These are phyloP conservation scores for Montipora efflorescens DNA, from an alignment of 64 coral and sea anemone genomes.

Conservation along the genomic window DNA sequence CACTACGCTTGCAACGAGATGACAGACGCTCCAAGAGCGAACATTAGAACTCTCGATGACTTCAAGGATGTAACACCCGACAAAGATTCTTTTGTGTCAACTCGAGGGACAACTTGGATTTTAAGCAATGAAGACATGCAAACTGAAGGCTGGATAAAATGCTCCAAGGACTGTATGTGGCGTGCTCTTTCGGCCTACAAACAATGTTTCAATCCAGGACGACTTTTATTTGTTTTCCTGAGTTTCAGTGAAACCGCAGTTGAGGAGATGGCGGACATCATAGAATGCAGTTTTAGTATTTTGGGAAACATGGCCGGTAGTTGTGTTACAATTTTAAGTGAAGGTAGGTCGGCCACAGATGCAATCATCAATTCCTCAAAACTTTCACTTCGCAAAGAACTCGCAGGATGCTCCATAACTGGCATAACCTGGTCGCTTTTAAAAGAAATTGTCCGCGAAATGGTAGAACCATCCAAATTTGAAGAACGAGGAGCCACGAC, in stretches of 20 bases:
- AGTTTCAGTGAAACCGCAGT: conserved; percentile 13
- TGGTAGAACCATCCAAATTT: conserved; percentile 54
- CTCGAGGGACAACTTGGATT: conserved; percentile 62
- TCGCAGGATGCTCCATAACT: conserved; percentile 38
- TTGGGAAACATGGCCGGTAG: conserved; percentile 35
- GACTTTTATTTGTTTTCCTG: conserved; percentile 25
- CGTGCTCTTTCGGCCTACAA: conserved; percentile 33
- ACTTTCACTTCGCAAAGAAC: not conserved
- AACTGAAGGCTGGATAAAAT: conserved; percentile 27
- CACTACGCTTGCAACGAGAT: conserved; percentile 40
- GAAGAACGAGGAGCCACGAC: conserved; percentile 60
- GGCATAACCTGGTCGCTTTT: conserved; percentile 28
- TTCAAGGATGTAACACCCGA: conserved; percentile 24
- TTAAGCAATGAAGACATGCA: conserved; percentile 11
- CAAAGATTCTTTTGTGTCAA: not conserved
- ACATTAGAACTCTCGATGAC: conserved; percentile 33
- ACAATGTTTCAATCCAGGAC: not conserved
- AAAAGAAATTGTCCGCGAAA: conserved; percentile 39
- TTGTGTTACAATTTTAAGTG: conserved; percentile 31
- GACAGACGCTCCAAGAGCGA: conserved; percentile 21
- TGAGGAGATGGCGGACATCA: conserved; percentile 55
- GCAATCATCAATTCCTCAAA: conserved; percentile 40
- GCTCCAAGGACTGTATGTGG: conserved; percentile 41
- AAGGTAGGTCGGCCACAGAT: not conserved
- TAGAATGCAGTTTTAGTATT: conserved; percentile 49